Base-by-base conservation (phyloP, 2,888 invertebrate genomes). In the Alloscopus bannaensis region DNA sequence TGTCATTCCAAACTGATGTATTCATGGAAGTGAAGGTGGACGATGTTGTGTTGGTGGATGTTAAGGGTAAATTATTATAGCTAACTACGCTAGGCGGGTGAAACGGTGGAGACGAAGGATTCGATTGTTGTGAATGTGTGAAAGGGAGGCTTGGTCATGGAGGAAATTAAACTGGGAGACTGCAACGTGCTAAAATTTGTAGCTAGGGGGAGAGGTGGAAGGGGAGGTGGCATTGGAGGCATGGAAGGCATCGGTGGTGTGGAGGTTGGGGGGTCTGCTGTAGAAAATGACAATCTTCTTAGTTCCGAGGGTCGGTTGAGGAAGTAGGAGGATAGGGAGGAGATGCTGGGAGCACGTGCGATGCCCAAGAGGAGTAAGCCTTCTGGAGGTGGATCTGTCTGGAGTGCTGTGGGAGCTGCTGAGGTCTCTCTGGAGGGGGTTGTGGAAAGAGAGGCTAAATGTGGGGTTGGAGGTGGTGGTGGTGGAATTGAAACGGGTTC, bases 271-370 rank as follows among this genome's bases (percentile, higher is more conserved):
- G 70, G 62, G 47, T 57, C 47, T 29, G 42, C 65, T 59, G 66
- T 68, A n/a, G 73, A 50, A 52, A 45, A 28, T 31, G 73, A 75
- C 47, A 76, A 50, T 71, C 70, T 72, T 40, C 77, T 66, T 20
- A 82, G 71, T 71, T 76, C 75, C n/a, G 81, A 83, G 6, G 81
- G 83, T 72, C 81, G 69, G 47, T 81, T 81, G 42, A 83, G 77
- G 70, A 83, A 83, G 57, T 83, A 83, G 0, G 83, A 82, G 55
- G 81, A 79, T 6, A 81, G 60, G 6, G 79, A 42, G 36, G 81
- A 81, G 40, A 70, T 71, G 40, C 75, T 79, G 20, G 78, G 73
- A 70, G 78, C 71, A 57, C 79, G 79, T 66, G 79, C 59, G 45
- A 70, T 57, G 31, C 75, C 75, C 42, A 57, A 42, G 20, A 69